These are phyloP conservation scores for Heteractis magnifica DNA, from an alignment of 92 coral and sea anemone genomes.

Conservation along the genomic window DNA sequence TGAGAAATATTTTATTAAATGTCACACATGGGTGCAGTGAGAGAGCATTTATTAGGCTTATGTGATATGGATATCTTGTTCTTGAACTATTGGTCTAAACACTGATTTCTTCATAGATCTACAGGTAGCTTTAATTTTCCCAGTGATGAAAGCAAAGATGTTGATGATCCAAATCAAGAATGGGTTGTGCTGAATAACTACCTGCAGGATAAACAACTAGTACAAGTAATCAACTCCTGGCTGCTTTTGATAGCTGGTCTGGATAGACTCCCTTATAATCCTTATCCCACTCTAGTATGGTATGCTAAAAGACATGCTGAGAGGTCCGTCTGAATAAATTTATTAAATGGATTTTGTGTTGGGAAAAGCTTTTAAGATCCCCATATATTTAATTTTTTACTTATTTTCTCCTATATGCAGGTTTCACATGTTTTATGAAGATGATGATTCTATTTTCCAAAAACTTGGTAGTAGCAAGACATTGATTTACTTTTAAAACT, in stretches of 20 bases:
- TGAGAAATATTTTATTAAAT: too few relatives aligned
- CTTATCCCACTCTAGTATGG: constrained; percentile 53
- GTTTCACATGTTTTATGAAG: constrained; percentile 67
- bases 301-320: constrained; percentile 66
- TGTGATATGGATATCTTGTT: too few relatives aligned
- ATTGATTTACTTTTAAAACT: background rate
- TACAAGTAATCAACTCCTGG: constrained; percentile 60
- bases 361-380: background rate
- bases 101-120: constrained; percentile 6
- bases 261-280: constrained; percentile 69
- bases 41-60: too few relatives aligned
- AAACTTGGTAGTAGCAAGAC: constrained; percentile 44
- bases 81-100: background rate
- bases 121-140: background rate
- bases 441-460: constrained; percentile 39
- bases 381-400: too few relatives aligned
- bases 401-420: constrained; percentile 17
- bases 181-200: constrained; percentile 53
- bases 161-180: constrained; percentile 24
- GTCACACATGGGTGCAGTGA: too few relatives aligned
- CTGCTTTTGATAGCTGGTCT: constrained; percentile 38
- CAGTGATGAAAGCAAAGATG: background rate
- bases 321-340: constrained; percentile 28
- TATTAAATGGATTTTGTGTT: background rate
- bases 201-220: constrained; percentile 61